Conservation (phyloP, 2,113 vertebrate genomes). For the Atrichornis clamosus region DNA sequence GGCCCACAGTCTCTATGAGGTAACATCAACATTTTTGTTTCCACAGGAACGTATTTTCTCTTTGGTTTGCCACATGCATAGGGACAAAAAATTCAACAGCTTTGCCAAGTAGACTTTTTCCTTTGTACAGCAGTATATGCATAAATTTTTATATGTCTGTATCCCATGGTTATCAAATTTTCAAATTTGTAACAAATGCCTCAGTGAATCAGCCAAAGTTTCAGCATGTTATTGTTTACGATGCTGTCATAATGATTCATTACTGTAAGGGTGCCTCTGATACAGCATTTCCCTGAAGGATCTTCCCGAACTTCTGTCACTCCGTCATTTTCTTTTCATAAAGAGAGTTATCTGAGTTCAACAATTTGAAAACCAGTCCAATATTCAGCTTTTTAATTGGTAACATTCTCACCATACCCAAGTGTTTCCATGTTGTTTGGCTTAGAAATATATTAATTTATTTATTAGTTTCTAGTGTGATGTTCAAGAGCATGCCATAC, state of each 20-base stretch:
- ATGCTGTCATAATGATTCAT: constrained; percentile 9
- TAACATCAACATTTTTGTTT: not conserved
- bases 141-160: not conserved
- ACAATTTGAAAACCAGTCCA: not conserved
- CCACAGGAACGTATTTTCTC: not conserved
- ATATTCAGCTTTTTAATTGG: not conserved
- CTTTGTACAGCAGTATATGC: not conserved
- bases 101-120: not conserved
- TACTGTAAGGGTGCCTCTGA: not conserved
- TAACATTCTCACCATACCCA: not conserved
- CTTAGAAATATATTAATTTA: not conserved
- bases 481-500: not conserved
- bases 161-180: not conserved
- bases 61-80: not conserved
- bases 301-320: not conserved
- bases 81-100: not conserved
- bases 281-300: not conserved
- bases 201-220: not conserved
- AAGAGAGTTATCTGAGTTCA: not conserved
- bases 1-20: not conserved
- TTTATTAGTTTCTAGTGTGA: not conserved
- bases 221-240: not conserved
- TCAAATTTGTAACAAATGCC: not conserved
- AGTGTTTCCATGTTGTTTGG: not conserved
- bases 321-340: not conserved